A percentile compares a stretch with the other conserved stretches of the same genome.
Conservation (phyloP, 2,113 vertebrate species). For the Raphicerus campestris region DNA sequence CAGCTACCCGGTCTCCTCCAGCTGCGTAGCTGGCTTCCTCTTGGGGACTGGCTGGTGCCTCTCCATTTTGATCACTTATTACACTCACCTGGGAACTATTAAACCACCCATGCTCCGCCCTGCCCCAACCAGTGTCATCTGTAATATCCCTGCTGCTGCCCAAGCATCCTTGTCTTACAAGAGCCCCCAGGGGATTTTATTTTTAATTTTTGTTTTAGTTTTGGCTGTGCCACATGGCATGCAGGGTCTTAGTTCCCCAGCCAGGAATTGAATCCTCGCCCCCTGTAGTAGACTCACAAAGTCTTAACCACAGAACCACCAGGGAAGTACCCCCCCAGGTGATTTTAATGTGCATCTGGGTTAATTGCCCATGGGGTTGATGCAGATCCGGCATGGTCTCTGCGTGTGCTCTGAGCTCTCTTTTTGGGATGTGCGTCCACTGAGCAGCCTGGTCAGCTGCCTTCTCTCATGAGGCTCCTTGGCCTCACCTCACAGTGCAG, state of each 20-base stretch:
- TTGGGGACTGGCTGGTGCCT: background rate
- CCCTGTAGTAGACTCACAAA: background rate
- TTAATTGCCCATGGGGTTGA: background rate
- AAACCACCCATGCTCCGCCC: background rate
- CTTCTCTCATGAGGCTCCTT: background rate
- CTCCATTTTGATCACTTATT: background rate
- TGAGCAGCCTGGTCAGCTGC: rapidly evolving
- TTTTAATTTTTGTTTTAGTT: background rate
- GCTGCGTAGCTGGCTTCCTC: background rate
- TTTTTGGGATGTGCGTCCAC: too few relatives aligned
- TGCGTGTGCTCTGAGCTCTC: background rate
- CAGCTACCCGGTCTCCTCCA: background rate
- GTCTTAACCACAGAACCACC: background rate
- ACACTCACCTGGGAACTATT: background rate
- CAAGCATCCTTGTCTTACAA: background rate
- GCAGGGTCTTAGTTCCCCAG: background rate
- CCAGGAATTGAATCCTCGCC: background rate
- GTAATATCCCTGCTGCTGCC: background rate
- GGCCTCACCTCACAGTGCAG: background rate
- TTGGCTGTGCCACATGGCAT: background rate
- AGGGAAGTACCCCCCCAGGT: background rate
- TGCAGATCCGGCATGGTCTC: rapidly evolving
- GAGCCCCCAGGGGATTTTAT: background rate
- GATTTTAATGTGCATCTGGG: background rate
- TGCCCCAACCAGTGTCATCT: background rate